These are phyloP conservation scores for Odontomachus brunneus DNA, from an alignment of 1,140 invertebrate species.

Conservation along the genomic window DNA sequence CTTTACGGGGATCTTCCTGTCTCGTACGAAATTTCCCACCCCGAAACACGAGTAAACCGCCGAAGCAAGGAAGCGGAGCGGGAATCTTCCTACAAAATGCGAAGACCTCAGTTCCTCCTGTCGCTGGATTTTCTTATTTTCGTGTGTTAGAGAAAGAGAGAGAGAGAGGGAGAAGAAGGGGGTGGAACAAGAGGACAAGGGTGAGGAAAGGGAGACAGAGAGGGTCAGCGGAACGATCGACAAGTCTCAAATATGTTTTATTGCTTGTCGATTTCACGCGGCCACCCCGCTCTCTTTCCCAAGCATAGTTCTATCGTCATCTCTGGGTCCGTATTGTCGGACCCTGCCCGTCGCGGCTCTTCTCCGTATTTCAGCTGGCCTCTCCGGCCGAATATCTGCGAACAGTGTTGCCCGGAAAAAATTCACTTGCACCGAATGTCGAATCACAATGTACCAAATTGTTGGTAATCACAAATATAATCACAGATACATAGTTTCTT, in stretches of 20 bases:
- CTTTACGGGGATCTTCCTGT: slow-evolving; percentile 17
- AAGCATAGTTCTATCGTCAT: slow-evolving; percentile 15
- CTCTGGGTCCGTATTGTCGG: slow-evolving; percentile 38
- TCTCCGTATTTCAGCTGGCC: slow-evolving; percentile 26
- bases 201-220: neutral
- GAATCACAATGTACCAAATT: too few species aligned
- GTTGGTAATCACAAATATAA: too few species aligned
- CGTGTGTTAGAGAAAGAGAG: neutral
- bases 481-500: too few species aligned
- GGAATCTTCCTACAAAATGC: slow-evolving; percentile 53
- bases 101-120: slow-evolving; percentile 33
- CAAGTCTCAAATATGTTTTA: slow-evolving; percentile 51
- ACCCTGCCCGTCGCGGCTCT: slow-evolving; percentile 34
- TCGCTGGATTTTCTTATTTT: slow-evolving; percentile 63
- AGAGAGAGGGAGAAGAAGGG: too few species aligned
- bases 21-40: neutral
- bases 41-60: slow-evolving; percentile 12
- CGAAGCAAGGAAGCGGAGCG: slow-evolving; percentile 19
- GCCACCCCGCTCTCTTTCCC: slow-evolving; percentile 58
- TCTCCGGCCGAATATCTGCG: slow-evolving; percentile 49
- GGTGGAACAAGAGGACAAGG: neutral
- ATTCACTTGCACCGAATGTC: too few species aligned
- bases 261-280: slow-evolving; percentile 64
- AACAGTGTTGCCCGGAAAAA: too few species aligned
- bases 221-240: neutral